phyloP scores from a whole-genome alignment of 2,113 vertebrate genomes.

The Theristicus caerulescens region DNA sequence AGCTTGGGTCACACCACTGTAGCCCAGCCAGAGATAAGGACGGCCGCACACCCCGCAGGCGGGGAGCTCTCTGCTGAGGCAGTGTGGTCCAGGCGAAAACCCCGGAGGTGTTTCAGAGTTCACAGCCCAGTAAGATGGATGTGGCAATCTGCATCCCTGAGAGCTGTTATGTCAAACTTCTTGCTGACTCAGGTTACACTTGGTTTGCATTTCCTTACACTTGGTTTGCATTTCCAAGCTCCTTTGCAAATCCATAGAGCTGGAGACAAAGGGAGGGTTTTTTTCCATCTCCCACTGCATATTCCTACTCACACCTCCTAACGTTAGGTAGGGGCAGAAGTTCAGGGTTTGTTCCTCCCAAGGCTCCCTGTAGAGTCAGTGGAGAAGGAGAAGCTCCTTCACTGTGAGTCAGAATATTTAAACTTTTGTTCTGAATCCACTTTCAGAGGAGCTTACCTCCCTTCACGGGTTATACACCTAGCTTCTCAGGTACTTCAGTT shows the following conservation, averaged over 20 bases:
- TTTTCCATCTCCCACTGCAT: background rate
- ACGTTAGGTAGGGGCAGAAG: constrained; percentile 7
- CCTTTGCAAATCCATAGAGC: background rate
- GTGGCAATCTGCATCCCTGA: background rate
- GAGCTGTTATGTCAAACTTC: constrained; percentile 18
- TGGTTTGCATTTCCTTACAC: constrained; percentile 49
- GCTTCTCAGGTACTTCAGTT: background rate
- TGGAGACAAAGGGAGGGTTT: constrained; percentile 11
- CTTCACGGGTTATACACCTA: background rate
- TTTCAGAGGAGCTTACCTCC: background rate
- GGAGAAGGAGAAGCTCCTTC: background rate
- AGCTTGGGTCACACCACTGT: background rate
- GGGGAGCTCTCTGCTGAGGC: background rate
- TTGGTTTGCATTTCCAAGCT: constrained; percentile 49
- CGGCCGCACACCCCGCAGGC: background rate
- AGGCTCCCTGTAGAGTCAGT: background rate
- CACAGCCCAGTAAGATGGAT: constrained; percentile 44
- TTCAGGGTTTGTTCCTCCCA: background rate
- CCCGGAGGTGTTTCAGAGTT: constrained; percentile 1
- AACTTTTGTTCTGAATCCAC: background rate
- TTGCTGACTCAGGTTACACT: constrained; percentile 63
- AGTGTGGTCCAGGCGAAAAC: background rate
- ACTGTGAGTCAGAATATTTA: background rate
- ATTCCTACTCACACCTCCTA: background rate
- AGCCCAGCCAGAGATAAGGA: constrained; percentile 19